Conservation (phyloP, 1,140 invertebrate species). For the Platyura marginata region DNA sequence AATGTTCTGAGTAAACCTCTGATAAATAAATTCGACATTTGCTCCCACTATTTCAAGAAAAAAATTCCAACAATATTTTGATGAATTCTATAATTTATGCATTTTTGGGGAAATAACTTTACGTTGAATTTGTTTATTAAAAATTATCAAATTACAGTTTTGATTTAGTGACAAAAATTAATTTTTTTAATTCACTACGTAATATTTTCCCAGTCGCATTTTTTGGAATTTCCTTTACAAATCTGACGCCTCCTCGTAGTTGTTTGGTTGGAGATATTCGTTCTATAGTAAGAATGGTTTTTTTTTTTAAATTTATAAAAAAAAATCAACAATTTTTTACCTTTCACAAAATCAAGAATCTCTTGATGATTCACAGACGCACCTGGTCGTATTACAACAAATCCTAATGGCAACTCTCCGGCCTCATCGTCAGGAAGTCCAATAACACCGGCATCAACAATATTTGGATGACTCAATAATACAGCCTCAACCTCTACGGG, state of each 20-base stretch:
- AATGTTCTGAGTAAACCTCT: no score
- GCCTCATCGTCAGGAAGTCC: constrained; percentile 36
- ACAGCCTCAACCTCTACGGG: constrained; percentile 47
- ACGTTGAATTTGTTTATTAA: no score
- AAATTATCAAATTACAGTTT: no score
- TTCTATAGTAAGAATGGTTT: not conserved
- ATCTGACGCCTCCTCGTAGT: constrained; percentile 39
- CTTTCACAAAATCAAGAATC: constrained; percentile 27
- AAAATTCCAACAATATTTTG: no score
- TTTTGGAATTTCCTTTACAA: constrained; percentile 43
- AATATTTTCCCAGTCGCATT: constrained; percentile 46
- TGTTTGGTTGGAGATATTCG: constrained; percentile 25
- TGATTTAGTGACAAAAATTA: not conserved
- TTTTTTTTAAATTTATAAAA: constrained; percentile 16
- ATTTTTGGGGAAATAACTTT: no score
- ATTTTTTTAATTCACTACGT: constrained; percentile 28
- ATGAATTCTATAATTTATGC: no score
- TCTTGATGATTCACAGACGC: constrained; percentile 23
- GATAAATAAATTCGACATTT: no score
- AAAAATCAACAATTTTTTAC: not conserved
- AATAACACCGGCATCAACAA: constrained; percentile 46
- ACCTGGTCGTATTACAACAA: constrained; percentile 29
- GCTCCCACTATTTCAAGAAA: no score
- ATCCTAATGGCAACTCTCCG: constrained; percentile 45
- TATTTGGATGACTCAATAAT: constrained; percentile 40